Evolutionary conservation across 2,888 invertebrate species (phyloP).

Genomic region (Microchrysa polita): DNA sequence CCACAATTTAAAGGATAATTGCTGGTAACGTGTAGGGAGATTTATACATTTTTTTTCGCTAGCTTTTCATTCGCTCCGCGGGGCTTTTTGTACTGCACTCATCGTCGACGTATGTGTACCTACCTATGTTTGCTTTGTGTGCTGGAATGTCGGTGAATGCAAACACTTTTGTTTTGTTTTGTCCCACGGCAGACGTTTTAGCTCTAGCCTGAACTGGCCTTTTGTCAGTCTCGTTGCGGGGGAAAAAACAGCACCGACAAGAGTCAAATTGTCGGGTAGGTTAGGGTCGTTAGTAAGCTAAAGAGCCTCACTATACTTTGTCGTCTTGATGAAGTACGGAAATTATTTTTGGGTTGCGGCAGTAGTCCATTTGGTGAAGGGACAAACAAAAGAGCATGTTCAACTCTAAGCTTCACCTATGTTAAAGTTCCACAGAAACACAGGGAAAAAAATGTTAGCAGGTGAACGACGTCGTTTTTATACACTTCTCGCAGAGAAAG

Average conservation of each 20-base stretch:
- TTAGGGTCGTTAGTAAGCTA: not conserved
- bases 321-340: not conserved
- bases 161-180: constrained; percentile 7
- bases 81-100: too few species aligned
- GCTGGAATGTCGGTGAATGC: not conserved
- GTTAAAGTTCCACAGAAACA: not conserved
- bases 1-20: constrained; percentile 41
- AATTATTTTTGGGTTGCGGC: constrained; percentile 21
- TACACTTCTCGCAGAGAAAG: too few species aligned
- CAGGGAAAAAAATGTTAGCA: not conserved
- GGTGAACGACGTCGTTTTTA: constrained; percentile 9
- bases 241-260: too few species aligned
- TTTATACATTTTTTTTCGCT: constrained; percentile 31
- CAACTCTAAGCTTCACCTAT: constrained; percentile 7
- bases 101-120: too few species aligned
- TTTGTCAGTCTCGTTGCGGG: constrained; percentile 2
- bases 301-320: not conserved
- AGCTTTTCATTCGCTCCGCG: not conserved
- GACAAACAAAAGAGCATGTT: constrained; percentile 1
- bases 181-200: not conserved
- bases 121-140: not conserved
- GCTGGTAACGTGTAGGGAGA: constrained; percentile 29
- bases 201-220: not conserved
- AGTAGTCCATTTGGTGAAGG: not conserved
- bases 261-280: not conserved